Conservation (phyloP, 1,140 invertebrate species). For the Dendroctonus valens region DNA sequence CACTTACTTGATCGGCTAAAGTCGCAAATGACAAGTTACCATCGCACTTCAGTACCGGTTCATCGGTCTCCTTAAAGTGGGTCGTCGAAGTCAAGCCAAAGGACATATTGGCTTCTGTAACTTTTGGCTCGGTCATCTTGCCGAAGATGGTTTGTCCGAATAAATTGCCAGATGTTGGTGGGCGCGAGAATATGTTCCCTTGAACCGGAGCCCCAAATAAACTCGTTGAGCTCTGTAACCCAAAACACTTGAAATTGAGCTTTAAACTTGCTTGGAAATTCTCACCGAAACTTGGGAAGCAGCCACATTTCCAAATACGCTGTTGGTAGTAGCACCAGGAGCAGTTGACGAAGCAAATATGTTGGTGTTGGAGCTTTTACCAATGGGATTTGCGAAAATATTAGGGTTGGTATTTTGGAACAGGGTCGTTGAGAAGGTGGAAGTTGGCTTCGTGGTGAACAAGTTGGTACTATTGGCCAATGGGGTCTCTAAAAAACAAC, state of each 20-base stretch:
- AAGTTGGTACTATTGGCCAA: too few relatives aligned
- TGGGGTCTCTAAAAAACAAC: too few relatives aligned
- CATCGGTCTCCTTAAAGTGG: slow-evolving; percentile 37
- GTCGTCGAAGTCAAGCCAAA: slow-evolving; percentile 35
- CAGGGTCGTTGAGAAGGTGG: too few relatives aligned
- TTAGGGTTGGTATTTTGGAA: not conserved
- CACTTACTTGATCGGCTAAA: slow-evolving; percentile 40
- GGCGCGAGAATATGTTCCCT: slow-evolving; percentile 11
- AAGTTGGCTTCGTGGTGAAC: too few relatives aligned
- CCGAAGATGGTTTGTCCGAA: slow-evolving; percentile 32
- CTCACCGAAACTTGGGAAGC: too few relatives aligned
- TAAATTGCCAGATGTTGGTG: slow-evolving; percentile 8
- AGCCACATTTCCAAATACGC: too few relatives aligned
- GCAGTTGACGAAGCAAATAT: slow-evolving; percentile 7
- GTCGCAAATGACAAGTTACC: slow-evolving; percentile 48
- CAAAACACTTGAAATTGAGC: too few relatives aligned
- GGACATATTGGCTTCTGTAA: slow-evolving; percentile 25
- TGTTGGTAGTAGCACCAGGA: not conserved
- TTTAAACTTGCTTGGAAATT: too few relatives aligned
- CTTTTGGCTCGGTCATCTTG: slow-evolving; percentile 19
- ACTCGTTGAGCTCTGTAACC: not conserved
- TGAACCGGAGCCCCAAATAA: not conserved
- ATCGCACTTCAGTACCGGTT: slow-evolving; percentile 39
- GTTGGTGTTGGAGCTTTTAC: slow-evolving; percentile 5
- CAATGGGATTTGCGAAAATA: slow-evolving; percentile 9